Percentiles rank a stretch among this genome's conserved stretches.
These are phyloP conservation scores for Hassar affinis DNA, from an alignment of 2,113 vertebrate species.

Conservation along the genomic window DNA sequence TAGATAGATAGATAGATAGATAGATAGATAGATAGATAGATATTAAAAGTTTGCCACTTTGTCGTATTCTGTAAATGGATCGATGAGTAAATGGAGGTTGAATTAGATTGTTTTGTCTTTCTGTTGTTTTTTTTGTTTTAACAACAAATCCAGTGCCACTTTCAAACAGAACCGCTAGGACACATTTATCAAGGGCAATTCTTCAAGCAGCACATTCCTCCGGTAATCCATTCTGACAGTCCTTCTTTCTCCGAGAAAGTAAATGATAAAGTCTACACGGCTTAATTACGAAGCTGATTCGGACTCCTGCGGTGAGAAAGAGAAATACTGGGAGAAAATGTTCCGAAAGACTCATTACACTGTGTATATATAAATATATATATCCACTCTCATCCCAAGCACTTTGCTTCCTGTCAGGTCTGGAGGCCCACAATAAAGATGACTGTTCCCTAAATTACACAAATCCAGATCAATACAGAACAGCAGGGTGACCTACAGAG, in stretches of 20 bases:
- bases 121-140: too few species aligned
- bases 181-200: slow-evolving; percentile 32
- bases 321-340: neutral
- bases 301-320: neutral
- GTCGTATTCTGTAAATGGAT: too few species aligned
- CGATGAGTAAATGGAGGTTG: too few species aligned
- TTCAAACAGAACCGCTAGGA: neutral
- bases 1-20: too few species aligned
- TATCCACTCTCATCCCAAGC: neutral
- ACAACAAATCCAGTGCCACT: neutral
- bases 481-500: slow-evolving; percentile 42
- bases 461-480: slow-evolving; percentile 45
- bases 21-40: too few species aligned
- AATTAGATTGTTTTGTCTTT: too few species aligned
- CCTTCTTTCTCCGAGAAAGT: slow-evolving; percentile 22
- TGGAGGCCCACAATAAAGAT: slow-evolving; percentile 45
- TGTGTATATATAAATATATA: neutral
- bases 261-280: slow-evolving; percentile 20
- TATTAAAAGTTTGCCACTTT: too few species aligned
- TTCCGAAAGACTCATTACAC: neutral
- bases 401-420: neutral
- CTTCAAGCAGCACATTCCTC: neutral
- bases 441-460: slow-evolving; percentile 52
- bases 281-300: slow-evolving; percentile 29
- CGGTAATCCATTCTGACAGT: slow-evolving; percentile 32